Evolutionary conservation across 2,888 invertebrate species (phyloP), one percentile per base, ranked within the genome.

Genomic region (Erebia aethiops): DNA sequence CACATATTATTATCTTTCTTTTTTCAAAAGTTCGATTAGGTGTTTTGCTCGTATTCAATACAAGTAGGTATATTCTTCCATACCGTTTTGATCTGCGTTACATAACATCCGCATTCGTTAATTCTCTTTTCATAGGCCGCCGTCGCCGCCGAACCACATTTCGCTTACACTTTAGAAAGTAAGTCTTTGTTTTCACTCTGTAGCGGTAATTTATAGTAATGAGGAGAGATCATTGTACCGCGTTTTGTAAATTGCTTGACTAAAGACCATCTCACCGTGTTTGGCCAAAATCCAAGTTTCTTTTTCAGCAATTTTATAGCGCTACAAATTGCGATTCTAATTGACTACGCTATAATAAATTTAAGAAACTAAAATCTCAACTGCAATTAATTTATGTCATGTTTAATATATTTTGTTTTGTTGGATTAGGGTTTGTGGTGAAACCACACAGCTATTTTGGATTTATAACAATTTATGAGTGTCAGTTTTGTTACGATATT

Each of bases 151-250:
- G 74, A 84, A 82, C 82, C 81, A 86, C 84, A 87, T 87, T 86
- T 86, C 83, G 85, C 87, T 84, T 85, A 85, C 86, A 85, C 84
- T 87, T 86, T 91, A 88, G 92, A 91, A 91, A 92, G 91, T 77
- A 84, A 89, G 78, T 87, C 88, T 90, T 92, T 91, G 90, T 91
- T 91, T 91, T 91, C 90, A 89, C 90, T 90, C 78, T 77, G 81
- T 78, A 81, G 79, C 84, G 76, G 84, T 87, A 89, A 89, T 90
- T 88, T 88, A 84, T 87, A 86, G 82, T 89, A 87, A 89, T 83
- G 87, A 87, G 83, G 87, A 88, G 88, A 90, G 87, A 89, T 89
- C 86, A 88, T 87, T 86, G 87, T 82, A 85, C 87, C 81, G 75
- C 76, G 82, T 86, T 88, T 88, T 86, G 87, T 87, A 85, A 87